phyloP scores from a whole-genome alignment of 1,140 invertebrate genomes.

The Drosophila nigromelanica region DNA sequence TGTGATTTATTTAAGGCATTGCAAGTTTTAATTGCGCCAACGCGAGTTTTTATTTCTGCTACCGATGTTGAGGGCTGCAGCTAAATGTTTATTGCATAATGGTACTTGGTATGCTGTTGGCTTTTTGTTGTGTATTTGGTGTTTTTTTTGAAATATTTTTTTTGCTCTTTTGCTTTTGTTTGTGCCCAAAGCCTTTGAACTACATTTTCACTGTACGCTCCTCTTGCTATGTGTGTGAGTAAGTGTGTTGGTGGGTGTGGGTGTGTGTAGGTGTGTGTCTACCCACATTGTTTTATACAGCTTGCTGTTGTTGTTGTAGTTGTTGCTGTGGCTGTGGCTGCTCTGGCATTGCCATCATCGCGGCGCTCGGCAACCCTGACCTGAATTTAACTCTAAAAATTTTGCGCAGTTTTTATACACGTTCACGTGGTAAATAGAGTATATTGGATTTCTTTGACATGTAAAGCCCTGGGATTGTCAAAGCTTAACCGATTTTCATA shows the following conservation, averaged over 20 bases:
- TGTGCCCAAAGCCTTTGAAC: conserved; percentile 70
- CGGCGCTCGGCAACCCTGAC: conserved; percentile 69
- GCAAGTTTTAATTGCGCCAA: conserved; percentile 41
- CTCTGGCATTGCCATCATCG: conserved; percentile 52
- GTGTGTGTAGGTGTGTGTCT: conserved; percentile 47
- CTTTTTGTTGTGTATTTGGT: conserved; percentile 29
- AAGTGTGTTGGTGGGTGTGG: conserved; percentile 15
- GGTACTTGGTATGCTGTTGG: conserved; percentile 24
- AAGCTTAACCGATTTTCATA: too few species aligned
- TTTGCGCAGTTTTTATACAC: conserved; percentile 42
- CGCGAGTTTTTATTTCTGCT: conserved; percentile 15
- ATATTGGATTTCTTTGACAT: too few species aligned
- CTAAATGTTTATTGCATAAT: conserved; percentile 61
- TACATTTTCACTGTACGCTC: conserved; percentile 53
- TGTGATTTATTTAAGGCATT: conserved; percentile 39
- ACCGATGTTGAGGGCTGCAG: conserved; percentile 1
- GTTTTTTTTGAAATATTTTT: conserved; percentile 24
- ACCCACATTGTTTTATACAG: conserved; percentile 49
- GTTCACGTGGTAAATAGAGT: not conserved
- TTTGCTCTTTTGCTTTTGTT: conserved; percentile 50
- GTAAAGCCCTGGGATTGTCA: too few species aligned
- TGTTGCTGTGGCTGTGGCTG: conserved; percentile 30
- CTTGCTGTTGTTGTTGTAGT: conserved; percentile 20
- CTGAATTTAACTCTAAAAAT: conserved; percentile 72
- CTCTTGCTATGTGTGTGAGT: conserved; percentile 1